Evolutionary conservation across 2,888 invertebrate species (phyloP).

Genomic region (Acholoe squamosa): DNA sequence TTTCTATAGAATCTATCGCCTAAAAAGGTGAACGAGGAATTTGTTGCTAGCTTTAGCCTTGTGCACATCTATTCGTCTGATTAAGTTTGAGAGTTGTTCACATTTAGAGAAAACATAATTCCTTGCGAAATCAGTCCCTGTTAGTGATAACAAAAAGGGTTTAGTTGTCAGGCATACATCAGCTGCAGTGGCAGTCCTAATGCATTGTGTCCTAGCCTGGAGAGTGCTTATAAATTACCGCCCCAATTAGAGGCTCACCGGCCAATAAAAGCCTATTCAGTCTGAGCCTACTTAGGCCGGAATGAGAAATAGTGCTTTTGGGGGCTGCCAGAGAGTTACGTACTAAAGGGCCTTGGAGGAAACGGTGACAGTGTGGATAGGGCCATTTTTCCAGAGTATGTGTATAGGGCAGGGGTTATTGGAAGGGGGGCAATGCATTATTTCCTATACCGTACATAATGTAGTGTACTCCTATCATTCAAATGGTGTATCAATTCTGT

Average conservation of each 20-base stretch:
- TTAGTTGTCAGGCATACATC: background rate
- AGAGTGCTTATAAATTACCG: background rate
- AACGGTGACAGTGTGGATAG: too few species aligned
- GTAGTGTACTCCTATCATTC: too few species aligned
- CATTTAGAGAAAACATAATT: background rate
- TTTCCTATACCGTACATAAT: too few species aligned
- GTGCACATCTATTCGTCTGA: slow-evolving; percentile 5
- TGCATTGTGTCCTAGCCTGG: background rate
- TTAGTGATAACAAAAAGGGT: slow-evolving; percentile 3
- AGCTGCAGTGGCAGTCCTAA: background rate
- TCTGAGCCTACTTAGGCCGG: background rate
- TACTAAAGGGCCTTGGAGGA: background rate
- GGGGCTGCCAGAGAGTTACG: background rate
- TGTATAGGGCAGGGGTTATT: too few species aligned
- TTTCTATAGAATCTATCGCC: background rate
- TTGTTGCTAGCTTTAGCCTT: too few species aligned
- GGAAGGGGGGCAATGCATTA: too few species aligned
- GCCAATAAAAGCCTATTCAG: background rate
- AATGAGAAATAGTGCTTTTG: background rate
- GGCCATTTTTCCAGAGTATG: too few species aligned
- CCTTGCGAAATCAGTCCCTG: background rate
- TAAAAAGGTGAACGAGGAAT: too few species aligned
- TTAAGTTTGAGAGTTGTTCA: background rate
- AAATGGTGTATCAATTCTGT: too few species aligned
- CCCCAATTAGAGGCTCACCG: background rate